phyloP scores from a whole-genome alignment of 53 echinoderm and acorn worm genomes.

The Paracentrotus lividus region DNA sequence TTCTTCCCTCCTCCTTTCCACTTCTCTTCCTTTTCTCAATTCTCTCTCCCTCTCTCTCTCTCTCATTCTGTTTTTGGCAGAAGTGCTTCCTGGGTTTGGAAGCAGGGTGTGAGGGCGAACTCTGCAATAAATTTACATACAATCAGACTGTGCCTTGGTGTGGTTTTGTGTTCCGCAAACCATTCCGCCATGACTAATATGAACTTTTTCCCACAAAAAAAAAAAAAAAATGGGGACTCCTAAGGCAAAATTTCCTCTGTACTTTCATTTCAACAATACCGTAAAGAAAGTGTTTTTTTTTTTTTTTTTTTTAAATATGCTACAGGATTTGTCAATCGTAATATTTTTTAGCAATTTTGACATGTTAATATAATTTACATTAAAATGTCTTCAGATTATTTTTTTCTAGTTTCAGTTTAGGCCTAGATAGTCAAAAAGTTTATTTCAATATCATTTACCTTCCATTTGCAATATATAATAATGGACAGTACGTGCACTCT shows the following conservation, averaged over 20 bases:
- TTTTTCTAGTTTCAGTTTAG: too few relatives aligned
- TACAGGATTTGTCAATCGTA: too few relatives aligned
- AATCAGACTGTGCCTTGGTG: slow-evolving; percentile 7
- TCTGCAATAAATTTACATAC: slow-evolving; percentile 1
- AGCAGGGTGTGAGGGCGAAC: slow-evolving; percentile 25
- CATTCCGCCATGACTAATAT: slow-evolving; percentile 24
- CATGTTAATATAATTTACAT: too few relatives aligned
- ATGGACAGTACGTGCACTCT: too few relatives aligned
- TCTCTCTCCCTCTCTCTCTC: neutral
- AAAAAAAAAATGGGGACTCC: neutral
- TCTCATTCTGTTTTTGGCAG: neutral
- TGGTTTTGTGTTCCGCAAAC: neutral
- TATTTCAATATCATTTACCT: too few relatives aligned
- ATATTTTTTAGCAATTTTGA: too few relatives aligned
- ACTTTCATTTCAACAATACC: neutral
- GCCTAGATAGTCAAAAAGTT: too few relatives aligned
- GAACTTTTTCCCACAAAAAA: neutral
- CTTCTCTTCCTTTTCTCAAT: too few relatives aligned
- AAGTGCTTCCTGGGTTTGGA: slow-evolving; percentile 12
- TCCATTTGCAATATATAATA: too few relatives aligned
- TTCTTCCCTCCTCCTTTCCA: neutral
- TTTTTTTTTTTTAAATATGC: too few relatives aligned
- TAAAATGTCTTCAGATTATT: too few relatives aligned
- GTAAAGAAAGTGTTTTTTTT: too few relatives aligned
- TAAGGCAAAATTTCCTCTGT: neutral